Base-by-base conservation (phyloP, 2,797 vertebrate genomes). In the Enteromius paludinosus region DNA sequence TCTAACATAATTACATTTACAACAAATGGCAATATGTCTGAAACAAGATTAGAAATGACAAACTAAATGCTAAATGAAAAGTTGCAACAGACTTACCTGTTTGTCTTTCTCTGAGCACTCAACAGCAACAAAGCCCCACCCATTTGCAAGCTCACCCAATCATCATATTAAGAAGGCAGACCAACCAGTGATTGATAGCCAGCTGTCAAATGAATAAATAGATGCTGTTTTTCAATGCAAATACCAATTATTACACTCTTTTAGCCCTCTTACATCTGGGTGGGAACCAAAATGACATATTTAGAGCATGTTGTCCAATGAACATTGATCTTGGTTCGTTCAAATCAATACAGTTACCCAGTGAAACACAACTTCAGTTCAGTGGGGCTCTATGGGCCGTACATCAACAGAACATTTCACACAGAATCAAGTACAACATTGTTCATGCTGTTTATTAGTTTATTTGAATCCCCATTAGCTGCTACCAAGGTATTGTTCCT, bases 201-300 rank as follows among this genome's bases (percentile, higher is more conserved):
- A 17, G 12, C 12, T 25, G 23, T 28, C 38, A 28, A 41, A 23
- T 25, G 64, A 83, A 23, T 52, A 59, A 74, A 56, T 56, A 80
- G 28, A 59, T 71, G 45, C 3, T 2, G 17, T 69, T 68, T 43
- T 74, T 20, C 14, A 85, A 87, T 79, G 84, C 70, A 83, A 49
- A 71, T 71, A 33, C 25, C 47, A 54, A 0, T 15, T 35, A 15
- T 35, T 73, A 35, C 15, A 7, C 30, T 54, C 12, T 23, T 72
- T 35, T 18, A 72, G 28, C 5, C 4, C 25, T 62, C 25, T 52
- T 33, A 35, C 18, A 54, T 54, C 18, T 1, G 0, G 14, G 6
- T 33, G 20, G 47, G 30, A 73, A 20, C 18, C 20, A 23, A 54
- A 54, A 73, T 35, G 1, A 35, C 3, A 1, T 72, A 47, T 54